These are phyloP conservation scores for Lanistes nyassanus DNA, from an alignment of 1,140 invertebrate species.

Conservation along the genomic window DNA sequence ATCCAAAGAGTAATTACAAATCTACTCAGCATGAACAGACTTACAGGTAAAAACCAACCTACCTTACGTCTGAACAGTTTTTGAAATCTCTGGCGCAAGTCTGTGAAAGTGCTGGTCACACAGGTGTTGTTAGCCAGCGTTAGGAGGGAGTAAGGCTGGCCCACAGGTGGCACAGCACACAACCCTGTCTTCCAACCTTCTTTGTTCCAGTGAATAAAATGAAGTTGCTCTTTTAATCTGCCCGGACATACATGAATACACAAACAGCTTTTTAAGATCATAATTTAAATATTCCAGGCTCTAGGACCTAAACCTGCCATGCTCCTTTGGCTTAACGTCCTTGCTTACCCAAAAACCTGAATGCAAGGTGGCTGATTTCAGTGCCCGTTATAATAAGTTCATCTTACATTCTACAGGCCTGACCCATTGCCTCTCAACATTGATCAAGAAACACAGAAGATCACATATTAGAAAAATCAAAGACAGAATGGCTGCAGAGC, in stretches of 20 bases:
- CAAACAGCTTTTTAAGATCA: too few relatives aligned
- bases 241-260: not conserved
- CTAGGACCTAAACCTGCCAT: too few relatives aligned
- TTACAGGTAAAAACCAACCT: constrained; percentile 2
- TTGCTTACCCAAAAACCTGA: too few relatives aligned
- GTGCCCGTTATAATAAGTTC: too few relatives aligned
- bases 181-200: constrained; percentile 70
- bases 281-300: too few relatives aligned
- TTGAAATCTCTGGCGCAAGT: constrained; percentile 63
- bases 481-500: too few relatives aligned
- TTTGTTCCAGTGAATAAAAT: constrained; percentile 68
- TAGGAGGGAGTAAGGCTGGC: constrained; percentile 65
- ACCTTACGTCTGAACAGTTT: constrained; percentile 67
- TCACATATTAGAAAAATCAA: too few relatives aligned
- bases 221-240: constrained; percentile 63
- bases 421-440: too few relatives aligned
- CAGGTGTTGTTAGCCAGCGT: constrained; percentile 68
- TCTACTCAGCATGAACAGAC: not conserved
- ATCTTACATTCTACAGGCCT: too few relatives aligned
- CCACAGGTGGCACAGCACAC: constrained; percentile 66
- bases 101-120: constrained; percentile 62
- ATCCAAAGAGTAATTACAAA: not conserved
- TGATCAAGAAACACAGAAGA: too few relatives aligned
- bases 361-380: too few relatives aligned
- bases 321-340: too few relatives aligned